Evolutionary conservation across 2,797 vertebrate genomes (phyloP).

Genomic region (Lacerta viridis): DNA sequence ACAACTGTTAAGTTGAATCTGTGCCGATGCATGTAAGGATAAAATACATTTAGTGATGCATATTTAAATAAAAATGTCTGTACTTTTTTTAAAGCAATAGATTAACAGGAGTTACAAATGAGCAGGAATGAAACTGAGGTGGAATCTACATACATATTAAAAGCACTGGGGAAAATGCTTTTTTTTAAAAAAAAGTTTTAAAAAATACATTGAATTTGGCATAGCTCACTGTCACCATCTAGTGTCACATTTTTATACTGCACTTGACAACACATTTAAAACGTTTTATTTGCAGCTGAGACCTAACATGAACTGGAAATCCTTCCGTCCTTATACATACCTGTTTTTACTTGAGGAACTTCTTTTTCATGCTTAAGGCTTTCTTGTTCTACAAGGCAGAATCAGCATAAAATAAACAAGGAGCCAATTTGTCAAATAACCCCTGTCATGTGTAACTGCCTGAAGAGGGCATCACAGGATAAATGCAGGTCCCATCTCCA

Average conservation of each 20-base stretch:
- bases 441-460: background rate
- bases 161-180: no score
- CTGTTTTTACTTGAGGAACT: conserved; percentile 65
- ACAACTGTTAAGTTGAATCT: no score
- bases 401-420: conserved; percentile 28
- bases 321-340: conserved; percentile 44
- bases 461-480: background rate
- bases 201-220: no score
- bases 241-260: no score
- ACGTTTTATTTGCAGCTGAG: background rate
- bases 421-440: background rate
- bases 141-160: no score
- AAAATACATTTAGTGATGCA: background rate
- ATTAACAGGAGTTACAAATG: no score
- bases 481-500: background rate
- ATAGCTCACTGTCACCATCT: no score
- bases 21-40: background rate
- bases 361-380: conserved; percentile 66
- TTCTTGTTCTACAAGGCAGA: conserved; percentile 71
- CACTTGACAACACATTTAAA: no score
- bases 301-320: background rate
- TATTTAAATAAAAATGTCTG: no score
- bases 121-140: no score
- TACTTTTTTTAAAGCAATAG: no score
- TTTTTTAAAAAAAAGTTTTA: no score